Evolutionary conservation across 2,113 vertebrate species (phyloP).

Genomic region (Columba janthina): DNA sequence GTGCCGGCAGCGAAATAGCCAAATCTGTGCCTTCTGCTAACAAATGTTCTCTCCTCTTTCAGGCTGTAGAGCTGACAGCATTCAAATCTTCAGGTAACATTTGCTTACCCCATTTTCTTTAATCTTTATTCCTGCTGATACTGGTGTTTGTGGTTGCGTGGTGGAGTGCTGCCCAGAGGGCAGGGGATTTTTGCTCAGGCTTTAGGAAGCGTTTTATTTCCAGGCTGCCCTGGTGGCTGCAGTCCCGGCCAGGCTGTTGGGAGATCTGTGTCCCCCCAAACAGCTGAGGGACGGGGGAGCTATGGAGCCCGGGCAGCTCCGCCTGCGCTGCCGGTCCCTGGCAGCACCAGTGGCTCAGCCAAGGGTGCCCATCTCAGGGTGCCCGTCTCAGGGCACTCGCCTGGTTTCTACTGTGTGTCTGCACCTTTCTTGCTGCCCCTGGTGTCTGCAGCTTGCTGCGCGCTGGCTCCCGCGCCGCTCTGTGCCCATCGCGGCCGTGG

Average conservation of each 20-base stretch:
- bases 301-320: neutral
- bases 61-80: slow-evolving; percentile 89
- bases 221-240: neutral
- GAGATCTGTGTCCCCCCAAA: neutral
- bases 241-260: neutral
- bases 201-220: neutral
- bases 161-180: neutral
- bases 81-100: slow-evolving; percentile 89
- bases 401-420: fast-evolving
- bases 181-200: neutral
- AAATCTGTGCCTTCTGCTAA: neutral
- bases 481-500: neutral
- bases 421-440: neutral
- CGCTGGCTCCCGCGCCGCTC: neutral
- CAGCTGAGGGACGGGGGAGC: neutral
- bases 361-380: neutral
- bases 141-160: neutral
- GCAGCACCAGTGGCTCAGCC: neutral
- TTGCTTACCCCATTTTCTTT: fast-evolving
- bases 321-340: fast-evolving
- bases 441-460: fast-evolving
- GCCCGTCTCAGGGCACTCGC: neutral
- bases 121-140: neutral
- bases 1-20: fast-evolving
- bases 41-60: neutral